Percentiles rank a stretch among this genome's conserved stretches.
Conservation (phyloP, 92 coral and sea anemone genomes). For the Epizoanthus rinbou region DNA sequence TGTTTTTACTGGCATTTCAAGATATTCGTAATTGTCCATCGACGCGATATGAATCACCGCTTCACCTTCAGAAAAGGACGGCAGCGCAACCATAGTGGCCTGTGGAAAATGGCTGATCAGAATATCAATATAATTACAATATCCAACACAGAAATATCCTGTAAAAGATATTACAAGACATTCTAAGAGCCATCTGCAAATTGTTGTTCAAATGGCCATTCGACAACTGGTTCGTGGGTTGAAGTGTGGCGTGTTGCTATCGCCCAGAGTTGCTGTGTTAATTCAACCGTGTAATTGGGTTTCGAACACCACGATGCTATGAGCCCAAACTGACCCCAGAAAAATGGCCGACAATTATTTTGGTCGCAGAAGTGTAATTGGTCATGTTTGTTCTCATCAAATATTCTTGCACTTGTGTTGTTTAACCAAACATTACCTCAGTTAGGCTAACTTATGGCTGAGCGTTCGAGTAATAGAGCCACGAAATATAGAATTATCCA, state of each 20-base stretch:
- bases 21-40: constrained; percentile 38
- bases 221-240: not conserved
- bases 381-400: constrained; percentile 20
- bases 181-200: not conserved
- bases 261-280: constrained; percentile 43
- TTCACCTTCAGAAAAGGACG: constrained; percentile 35
- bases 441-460: not conserved
- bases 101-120: not conserved
- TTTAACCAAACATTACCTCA: constrained; percentile 44
- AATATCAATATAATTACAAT: not conserved
- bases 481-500: not conserved
- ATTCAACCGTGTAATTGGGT: constrained; percentile 80
- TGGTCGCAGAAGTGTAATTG: constrained; percentile 1
- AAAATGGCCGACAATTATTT: not conserved
- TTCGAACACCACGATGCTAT: not conserved
- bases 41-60: constrained; percentile 25
- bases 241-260: not conserved
- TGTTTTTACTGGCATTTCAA: constrained; percentile 32
- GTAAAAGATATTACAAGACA: not conserved
- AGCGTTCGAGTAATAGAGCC: not conserved
- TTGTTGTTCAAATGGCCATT: not conserved
- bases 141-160: not conserved
- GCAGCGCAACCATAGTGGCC: constrained; percentile 37
- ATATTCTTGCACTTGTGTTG: constrained; percentile 44
- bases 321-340: not conserved